Evolutionary conservation across 53 echinoderm and acorn worm genomes (phyloP), one percentile per base, ranked within the genome.

Genomic region (Apostichopus leukothele): DNA sequence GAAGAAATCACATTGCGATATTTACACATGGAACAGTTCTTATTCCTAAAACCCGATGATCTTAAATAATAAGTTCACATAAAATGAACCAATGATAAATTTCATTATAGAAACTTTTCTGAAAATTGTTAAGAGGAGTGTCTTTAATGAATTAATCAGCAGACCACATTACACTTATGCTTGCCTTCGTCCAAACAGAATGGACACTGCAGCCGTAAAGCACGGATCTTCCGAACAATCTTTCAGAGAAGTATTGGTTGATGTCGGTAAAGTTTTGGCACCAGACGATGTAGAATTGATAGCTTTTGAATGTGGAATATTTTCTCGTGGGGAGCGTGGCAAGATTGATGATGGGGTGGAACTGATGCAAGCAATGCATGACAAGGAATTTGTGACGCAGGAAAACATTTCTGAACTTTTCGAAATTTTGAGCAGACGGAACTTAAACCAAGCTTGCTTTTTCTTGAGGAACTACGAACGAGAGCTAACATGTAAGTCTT

Each of bases 371-470:
- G 68, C 68, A 68, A 68, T 68, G 68, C 68, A 68, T 68, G 19
- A 68, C 68, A 68, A 68, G 68, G 18, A 16, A 5, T 68, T 68
- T 18, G 19, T 68, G 19, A 68, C 18, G 6, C 68, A 68, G 18
- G 68, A 68, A 18, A 68, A 19, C 16, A 68, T 68, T 16, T 16
- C 19, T 16, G 68, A 68, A 16, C 68, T 68, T 68, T 19, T 68
- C 18, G 68, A 68, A 16, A 68, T 68, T 14, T 16, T 68, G 68
- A 68, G 68, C 19, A 68, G 68, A 68, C 13, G 68, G 18, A 68
- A 68, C 19, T 18, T 68, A 68, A 68, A 68, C 16, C 68, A 68
- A 68, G 68, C 68, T 68, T 68, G 68, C 68, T 68, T 68, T 68
- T 19, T 18, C 19, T 18, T 68, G 19, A 68, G 68, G 16, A 68